Evolutionary conservation across 2,113 vertebrate species (phyloP).

Genomic region (Prionailurus viverrinus): DNA sequence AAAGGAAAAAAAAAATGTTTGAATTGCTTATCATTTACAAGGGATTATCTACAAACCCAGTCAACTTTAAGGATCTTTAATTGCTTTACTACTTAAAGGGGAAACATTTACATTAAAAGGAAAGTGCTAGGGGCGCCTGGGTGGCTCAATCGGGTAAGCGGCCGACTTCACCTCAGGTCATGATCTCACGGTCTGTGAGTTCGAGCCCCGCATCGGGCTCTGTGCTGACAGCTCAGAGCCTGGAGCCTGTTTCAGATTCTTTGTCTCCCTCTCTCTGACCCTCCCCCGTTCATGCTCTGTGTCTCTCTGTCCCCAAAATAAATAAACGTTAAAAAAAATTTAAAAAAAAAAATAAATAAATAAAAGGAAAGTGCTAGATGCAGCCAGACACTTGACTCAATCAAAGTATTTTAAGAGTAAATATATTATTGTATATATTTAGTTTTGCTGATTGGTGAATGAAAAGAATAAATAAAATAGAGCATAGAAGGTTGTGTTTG

Average conservation of each 20-base stretch:
- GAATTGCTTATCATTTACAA: constrained; percentile 9
- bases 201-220: no score
- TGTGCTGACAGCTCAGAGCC: no score
- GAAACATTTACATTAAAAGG: neutral
- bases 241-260: no score
- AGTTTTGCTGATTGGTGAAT: neutral
- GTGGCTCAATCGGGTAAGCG: no score
- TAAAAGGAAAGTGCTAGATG: neutral
- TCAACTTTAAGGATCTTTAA: neutral
- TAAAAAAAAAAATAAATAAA: no score
- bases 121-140: neutral
- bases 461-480: neutral
- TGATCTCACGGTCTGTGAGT: no score
- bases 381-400: neutral
- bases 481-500: neutral
- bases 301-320: no score
- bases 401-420: neutral
- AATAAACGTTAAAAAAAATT: no score
- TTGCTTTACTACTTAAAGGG: neutral
- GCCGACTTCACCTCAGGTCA: no score
- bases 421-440: neutral
- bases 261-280: no score
- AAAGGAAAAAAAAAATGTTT: neutral
- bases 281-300: no score
- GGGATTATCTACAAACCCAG: neutral